A percentile compares a stretch with the other conserved stretches of the same genome.
Evolutionary conservation across 1,140 invertebrate genomes (phyloP).

Genomic region (Matsumurasca onukii): DNA sequence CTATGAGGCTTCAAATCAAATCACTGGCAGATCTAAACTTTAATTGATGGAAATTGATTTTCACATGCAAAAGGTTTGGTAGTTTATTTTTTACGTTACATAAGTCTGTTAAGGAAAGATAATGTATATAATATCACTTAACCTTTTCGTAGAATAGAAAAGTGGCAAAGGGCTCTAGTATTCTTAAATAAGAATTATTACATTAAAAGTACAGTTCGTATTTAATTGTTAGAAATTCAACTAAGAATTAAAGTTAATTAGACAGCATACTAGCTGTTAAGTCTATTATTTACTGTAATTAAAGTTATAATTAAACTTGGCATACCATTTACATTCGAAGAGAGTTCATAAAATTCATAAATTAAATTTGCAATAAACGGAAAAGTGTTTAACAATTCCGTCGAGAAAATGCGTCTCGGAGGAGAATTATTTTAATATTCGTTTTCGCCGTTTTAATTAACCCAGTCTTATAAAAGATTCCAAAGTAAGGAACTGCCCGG

Average conservation of each 20-base stretch:
- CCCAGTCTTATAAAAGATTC: slow-evolving; percentile 25
- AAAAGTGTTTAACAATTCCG: slow-evolving; percentile 24
- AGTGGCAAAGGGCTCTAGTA: not conserved
- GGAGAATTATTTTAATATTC: slow-evolving; percentile 26
- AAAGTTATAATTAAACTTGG: too few species aligned
- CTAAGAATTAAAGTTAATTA: too few species aligned
- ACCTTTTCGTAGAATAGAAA: not conserved
- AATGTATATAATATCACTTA: not conserved
- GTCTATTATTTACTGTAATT: too few species aligned
- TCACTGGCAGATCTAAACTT: too few species aligned
- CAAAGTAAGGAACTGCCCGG: slow-evolving; percentile 16
- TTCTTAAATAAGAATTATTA: not conserved
- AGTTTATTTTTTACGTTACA: too few species aligned
- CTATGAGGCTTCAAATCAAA: too few species aligned
- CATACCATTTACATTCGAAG: too few species aligned
- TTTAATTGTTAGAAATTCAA: too few species aligned
- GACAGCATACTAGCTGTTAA: too few species aligned
- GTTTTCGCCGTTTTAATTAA: slow-evolving; percentile 24
- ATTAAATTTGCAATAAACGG: slow-evolving; percentile 19
- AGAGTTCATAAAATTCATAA: not conserved
- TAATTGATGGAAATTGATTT: too few species aligned
- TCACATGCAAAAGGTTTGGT: too few species aligned
- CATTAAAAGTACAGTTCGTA: not conserved
- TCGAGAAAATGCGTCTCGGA: slow-evolving; percentile 4
- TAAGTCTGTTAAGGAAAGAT: not conserved